Percentiles rank a stretch among this genome's conserved stretches.
These are phyloP conservation scores for Halotydeus destructor DNA, from an alignment of 1,140 invertebrate genomes.

Conservation along the genomic window DNA sequence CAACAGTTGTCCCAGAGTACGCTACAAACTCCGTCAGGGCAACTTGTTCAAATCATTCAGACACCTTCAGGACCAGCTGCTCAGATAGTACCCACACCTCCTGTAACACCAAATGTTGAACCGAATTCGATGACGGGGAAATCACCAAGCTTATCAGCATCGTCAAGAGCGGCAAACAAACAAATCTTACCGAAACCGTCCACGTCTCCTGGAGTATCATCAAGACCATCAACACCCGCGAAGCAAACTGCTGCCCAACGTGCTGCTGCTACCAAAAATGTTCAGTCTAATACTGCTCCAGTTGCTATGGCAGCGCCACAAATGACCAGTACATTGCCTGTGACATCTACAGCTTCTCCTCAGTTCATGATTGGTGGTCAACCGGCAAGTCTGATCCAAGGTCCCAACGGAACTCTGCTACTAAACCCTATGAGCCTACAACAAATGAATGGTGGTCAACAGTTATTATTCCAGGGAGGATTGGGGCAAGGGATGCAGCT, in stretches of 20 bases:
- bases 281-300: background rate
- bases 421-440: slow-evolving; percentile 18
- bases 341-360: background rate
- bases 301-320: background rate
- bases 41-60: slow-evolving; percentile 12
- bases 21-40: slow-evolving; percentile 9
- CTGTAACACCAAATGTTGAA: background rate
- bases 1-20: too few relatives aligned
- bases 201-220: slow-evolving; percentile 1
- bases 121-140: background rate
- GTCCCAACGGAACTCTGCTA: slow-evolving; percentile 17
- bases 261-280: slow-evolving; percentile 3
- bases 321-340: background rate
- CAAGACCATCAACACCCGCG: background rate
- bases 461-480: slow-evolving; percentile 25
- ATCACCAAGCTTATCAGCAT: background rate
- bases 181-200: slow-evolving; percentile 21
- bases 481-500: slow-evolving; percentile 21
- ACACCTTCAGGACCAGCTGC: slow-evolving; percentile 8
- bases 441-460: slow-evolving; percentile 18
- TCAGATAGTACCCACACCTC: slow-evolving; percentile 1
- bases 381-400: slow-evolving; percentile 11
- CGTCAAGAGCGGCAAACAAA: too few relatives aligned
- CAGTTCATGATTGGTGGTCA: slow-evolving; percentile 12
- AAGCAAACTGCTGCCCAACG: slow-evolving; percentile 9